Percentiles rank a stretch among this genome's conserved stretches.
Conservation (phyloP, 1,140 invertebrate genomes). For the Aphelenchoides besseyi region DNA sequence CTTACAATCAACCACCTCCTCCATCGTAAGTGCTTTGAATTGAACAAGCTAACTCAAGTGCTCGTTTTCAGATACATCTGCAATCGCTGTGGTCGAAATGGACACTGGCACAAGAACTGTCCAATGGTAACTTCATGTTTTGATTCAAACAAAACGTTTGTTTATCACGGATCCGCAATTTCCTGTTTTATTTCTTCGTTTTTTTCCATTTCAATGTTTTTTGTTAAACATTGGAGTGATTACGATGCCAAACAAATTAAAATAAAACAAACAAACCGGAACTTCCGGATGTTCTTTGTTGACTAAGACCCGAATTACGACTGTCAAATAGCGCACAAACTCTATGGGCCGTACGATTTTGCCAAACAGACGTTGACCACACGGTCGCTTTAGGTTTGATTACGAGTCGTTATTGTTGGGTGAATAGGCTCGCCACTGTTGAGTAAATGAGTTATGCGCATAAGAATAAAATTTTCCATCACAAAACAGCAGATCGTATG, state of each 20-base stretch:
- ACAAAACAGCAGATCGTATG: not conserved
- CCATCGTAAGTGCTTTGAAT: conserved; percentile 80
- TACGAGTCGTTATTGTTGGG: not conserved
- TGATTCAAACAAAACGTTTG: no score
- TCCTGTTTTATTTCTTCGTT: not conserved
- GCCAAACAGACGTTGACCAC: no score
- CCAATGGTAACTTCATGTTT: conserved; percentile 71
- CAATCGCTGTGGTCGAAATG: conserved; percentile 83
- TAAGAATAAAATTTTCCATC: not conserved
- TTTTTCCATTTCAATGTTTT: not conserved
- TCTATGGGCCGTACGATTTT: no score
- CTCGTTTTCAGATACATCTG: no score
- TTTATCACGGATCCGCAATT: no score
- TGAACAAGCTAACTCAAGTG: no score
- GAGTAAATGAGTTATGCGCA: not conserved
- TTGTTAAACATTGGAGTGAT: not conserved
- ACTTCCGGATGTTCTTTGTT: no score
- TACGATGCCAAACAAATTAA: no score
- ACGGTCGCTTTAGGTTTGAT: no score
- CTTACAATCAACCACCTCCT: conserved; percentile 79
- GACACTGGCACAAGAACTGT: conserved; percentile 94
- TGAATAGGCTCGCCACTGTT: not conserved
- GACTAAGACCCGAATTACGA: no score
- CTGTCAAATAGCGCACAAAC: no score
- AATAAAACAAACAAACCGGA: not conserved